phyloP scores from a whole-genome alignment of 2,888 invertebrate species.

The Dicyrtomina minuta region DNA sequence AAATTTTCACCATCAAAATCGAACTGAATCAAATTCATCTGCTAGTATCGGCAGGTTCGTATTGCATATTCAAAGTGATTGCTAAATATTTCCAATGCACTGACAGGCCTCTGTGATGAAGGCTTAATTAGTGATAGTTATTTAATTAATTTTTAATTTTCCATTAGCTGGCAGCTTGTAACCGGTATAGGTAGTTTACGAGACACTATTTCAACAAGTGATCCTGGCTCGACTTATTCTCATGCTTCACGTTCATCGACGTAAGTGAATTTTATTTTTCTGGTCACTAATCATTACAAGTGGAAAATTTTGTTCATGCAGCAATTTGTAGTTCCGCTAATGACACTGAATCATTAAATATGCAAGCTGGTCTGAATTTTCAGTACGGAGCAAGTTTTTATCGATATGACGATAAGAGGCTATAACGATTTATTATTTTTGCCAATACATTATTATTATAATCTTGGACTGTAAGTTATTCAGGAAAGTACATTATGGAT shows the following conservation, averaged over 20 bases:
- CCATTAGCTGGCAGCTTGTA: conserved; percentile 68
- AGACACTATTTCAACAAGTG: conserved; percentile 59
- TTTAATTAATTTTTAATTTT: conserved; percentile 1
- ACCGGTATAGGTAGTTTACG: conserved; percentile 68
- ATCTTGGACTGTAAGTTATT: too few species aligned
- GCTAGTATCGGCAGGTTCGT: conserved; percentile 60
- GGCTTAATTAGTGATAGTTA: neutral
- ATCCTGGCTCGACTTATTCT: conserved; percentile 55
- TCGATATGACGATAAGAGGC: neutral
- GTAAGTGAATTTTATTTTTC: conserved; percentile 38
- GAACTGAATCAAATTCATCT: conserved; percentile 65
- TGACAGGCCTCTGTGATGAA: neutral
- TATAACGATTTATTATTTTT: neutral
- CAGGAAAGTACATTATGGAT: too few species aligned
- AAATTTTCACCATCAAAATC: conserved; percentile 57
- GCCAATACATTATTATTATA: too few species aligned
- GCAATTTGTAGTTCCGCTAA: too few species aligned
- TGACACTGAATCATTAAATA: neutral
- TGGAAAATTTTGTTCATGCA: too few species aligned
- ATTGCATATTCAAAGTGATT: neutral
- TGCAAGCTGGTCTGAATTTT: neutral
- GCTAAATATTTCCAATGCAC: neutral
- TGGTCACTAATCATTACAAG: neutral
- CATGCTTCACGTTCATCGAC: conserved; percentile 53
- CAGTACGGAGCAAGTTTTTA: neutral